Percentiles rank a stretch among this genome's conserved stretches.
Evolutionary conservation across 2,888 invertebrate species (phyloP).

Genomic region (Cerastoderma edule): DNA sequence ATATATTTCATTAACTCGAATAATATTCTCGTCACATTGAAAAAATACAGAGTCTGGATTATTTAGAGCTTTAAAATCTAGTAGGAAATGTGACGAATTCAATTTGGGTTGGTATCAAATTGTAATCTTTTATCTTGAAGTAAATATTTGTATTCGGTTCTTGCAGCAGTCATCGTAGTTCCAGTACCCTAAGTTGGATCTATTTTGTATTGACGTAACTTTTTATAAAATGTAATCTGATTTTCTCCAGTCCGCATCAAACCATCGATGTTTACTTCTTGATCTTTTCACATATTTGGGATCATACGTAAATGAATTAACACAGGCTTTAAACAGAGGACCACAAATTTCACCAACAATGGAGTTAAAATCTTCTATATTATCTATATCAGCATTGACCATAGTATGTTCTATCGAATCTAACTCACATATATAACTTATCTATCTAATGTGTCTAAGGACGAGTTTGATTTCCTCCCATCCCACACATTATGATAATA

Average conservation of each 20-base stretch:
- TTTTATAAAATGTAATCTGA: background rate
- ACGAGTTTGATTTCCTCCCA: no score
- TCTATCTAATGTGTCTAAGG: background rate
- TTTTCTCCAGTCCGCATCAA: constrained; percentile 7
- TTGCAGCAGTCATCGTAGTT: background rate
- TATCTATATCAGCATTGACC: background rate
- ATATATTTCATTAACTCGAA: constrained; percentile 9
- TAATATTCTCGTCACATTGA: background rate
- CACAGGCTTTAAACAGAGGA: constrained; percentile 1
- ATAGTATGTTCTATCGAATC: background rate
- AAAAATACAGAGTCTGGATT: constrained; percentile 1
- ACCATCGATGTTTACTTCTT: constrained; percentile 4
- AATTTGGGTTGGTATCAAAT: background rate
- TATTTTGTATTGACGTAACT: background rate
- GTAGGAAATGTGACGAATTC: background rate
- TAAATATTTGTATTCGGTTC: constrained; percentile 3
- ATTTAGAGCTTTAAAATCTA: background rate
- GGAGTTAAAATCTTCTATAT: background rate
- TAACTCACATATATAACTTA: background rate
- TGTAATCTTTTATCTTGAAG: background rate
- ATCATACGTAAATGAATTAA: background rate
- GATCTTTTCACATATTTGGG: background rate
- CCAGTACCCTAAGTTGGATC: background rate
- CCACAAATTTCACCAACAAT: background rate
- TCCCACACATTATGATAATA: no score